Percentiles rank a stretch among this genome's conserved stretches.
Evolutionary conservation across 2,797 vertebrate genomes (phyloP).

Genomic region (Micromesistius poutassou): DNA sequence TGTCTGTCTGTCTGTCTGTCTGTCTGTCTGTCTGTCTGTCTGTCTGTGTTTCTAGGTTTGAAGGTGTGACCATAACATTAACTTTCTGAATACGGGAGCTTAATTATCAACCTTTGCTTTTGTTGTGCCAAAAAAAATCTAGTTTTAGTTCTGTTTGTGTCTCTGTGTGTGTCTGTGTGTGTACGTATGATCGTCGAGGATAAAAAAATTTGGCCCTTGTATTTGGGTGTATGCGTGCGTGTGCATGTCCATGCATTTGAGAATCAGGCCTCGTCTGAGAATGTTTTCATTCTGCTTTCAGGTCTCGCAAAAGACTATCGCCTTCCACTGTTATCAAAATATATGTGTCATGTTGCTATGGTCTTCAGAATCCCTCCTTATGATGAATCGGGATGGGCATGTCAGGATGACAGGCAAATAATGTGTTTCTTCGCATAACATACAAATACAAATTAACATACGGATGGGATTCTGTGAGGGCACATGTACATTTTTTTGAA

Average conservation of each 20-base stretch:
- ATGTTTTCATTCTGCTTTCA: background rate
- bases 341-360: too few relatives aligned
- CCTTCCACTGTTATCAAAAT: background rate
- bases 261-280: background rate
- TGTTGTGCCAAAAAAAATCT: background rate
- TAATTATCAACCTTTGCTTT: background rate
- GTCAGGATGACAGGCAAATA: too few relatives aligned
- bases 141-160: background rate
- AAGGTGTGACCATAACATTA: background rate
- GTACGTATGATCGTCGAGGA: too few relatives aligned
- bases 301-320: background rate
- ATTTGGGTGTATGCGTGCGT: background rate
- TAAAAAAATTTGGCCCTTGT: too few relatives aligned
- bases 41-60: background rate
- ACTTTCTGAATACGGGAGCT: background rate
- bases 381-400: too few relatives aligned
- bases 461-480: too few relatives aligned
- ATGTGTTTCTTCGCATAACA: too few relatives aligned
- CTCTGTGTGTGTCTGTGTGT: background rate
- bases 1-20: slow-evolving; percentile 10
- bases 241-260: background rate
- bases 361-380: too few relatives aligned
- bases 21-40: slow-evolving; percentile 19
- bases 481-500: too few relatives aligned
- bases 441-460: too few relatives aligned